phyloP scores from a whole-genome alignment of 53 echinoderm and acorn worm genomes.

The Stichopus horrens region DNA sequence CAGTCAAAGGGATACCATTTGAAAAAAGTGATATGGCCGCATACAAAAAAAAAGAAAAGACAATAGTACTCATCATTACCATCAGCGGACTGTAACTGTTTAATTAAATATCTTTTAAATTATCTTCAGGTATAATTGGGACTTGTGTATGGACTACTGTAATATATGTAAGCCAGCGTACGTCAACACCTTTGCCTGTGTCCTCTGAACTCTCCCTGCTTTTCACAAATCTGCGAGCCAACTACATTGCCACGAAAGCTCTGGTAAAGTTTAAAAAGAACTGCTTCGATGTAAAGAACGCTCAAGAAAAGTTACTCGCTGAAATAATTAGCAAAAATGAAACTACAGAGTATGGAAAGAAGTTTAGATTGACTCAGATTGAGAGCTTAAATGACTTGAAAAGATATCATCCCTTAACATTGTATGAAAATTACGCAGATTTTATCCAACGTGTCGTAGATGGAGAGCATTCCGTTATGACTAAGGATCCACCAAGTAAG shows the following conservation, averaged over 20 bases:
- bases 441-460: neutral
- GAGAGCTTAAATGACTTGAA: neutral
- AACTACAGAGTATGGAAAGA: constrained; percentile 12
- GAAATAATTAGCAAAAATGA: neutral
- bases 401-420: constrained; percentile 10
- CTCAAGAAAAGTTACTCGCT: neutral
- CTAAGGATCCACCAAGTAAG: neutral
- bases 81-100: too few species aligned
- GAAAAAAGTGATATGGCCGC: too few species aligned
- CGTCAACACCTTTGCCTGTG: neutral
- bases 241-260: neutral
- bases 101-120: too few species aligned
- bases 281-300: neutral
- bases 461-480: neutral
- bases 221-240: neutral
- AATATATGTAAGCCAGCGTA: neutral
- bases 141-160: too few species aligned
- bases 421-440: neutral
- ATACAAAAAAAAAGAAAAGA: too few species aligned
- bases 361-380: neutral
- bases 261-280: neutral
- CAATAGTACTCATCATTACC: too few species aligned
- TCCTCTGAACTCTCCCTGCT: neutral
- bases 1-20: too few species aligned
- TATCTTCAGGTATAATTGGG: too few species aligned